Evolutionary conservation across 2,113 vertebrate genomes (phyloP).

Genomic region (Eublepharis macularius): DNA sequence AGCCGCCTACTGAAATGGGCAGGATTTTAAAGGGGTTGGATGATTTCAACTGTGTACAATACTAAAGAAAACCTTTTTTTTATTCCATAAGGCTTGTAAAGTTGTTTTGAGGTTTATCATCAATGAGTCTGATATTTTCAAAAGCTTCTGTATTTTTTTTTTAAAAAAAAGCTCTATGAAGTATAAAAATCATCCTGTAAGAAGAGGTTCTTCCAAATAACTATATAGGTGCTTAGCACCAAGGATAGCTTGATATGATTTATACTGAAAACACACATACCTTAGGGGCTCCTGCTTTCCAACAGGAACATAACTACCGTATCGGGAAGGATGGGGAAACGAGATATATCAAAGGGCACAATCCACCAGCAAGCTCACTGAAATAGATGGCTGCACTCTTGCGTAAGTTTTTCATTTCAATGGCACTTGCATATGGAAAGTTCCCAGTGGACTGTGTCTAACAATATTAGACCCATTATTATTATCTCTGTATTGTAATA

Average conservation of each 20-base stretch:
- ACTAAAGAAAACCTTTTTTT: constrained; percentile 63
- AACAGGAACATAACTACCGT: constrained; percentile 39
- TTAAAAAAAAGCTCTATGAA: constrained; percentile 54
- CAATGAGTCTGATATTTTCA: constrained; percentile 52
- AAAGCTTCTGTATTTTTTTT: constrained; percentile 44
- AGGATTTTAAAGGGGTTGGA: background rate
- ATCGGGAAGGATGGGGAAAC: constrained; percentile 4
- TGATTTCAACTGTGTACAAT: background rate
- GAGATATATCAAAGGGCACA: background rate
- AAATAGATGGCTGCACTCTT: background rate
- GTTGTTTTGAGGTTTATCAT: constrained; percentile 42
- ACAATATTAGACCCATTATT: constrained; percentile 26
- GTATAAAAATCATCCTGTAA: constrained; percentile 65
- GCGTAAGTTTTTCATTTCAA: background rate
- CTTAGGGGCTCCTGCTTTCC: constrained; percentile 47
- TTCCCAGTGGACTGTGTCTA: background rate
- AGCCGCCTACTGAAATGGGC: background rate
- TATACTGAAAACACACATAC: constrained; percentile 47
- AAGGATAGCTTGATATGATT: constrained; percentile 48
- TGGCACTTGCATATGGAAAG: background rate
- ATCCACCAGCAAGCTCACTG: background rate
- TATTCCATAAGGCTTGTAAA: constrained; percentile 67
- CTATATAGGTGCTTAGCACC: constrained; percentile 67
- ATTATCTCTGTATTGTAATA: constrained; percentile 39
- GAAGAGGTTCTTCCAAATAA: constrained; percentile 54